Conservation (phyloP, 92 coral and sea anemone genomes). For the Palythoa heliodiscus region DNA sequence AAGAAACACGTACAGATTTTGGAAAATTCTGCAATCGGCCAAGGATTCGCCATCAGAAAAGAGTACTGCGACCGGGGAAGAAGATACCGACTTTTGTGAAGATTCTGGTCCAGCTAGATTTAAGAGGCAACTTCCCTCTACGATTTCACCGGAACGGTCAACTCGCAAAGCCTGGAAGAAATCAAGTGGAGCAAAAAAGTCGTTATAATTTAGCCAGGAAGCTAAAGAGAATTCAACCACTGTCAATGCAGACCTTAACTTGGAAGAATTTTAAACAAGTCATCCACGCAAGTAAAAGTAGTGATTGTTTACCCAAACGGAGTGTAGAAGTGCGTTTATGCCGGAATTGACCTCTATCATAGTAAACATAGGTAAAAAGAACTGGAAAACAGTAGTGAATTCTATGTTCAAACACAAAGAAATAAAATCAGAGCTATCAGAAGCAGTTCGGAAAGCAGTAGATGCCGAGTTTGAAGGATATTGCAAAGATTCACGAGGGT, state of each 20-base stretch:
- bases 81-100: too few relatives aligned
- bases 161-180: background rate
- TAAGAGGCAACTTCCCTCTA: background rate
- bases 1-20: too few relatives aligned
- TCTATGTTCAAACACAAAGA: slow-evolving; percentile 22
- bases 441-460: slow-evolving; percentile 43
- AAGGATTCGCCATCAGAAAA: too few relatives aligned
- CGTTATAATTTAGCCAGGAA: background rate
- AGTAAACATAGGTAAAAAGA: slow-evolving; percentile 44
- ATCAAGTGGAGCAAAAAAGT: too few relatives aligned
- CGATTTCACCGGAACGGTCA: background rate
- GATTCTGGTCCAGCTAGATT: background rate
- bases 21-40: too few relatives aligned
- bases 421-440: slow-evolving; percentile 39
- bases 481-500: slow-evolving; percentile 36
- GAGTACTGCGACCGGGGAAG: too few relatives aligned
- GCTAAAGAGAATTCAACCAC: background rate
- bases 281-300: slow-evolving; percentile 42
- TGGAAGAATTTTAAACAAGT: background rate
- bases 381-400: slow-evolving; percentile 56
- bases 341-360: slow-evolving; percentile 43
- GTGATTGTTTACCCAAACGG: slow-evolving; percentile 45
- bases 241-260: background rate
- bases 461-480: slow-evolving; percentile 41
- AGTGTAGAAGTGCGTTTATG: slow-evolving; percentile 27